Evolutionary conservation across 2,113 vertebrate species (phyloP), one percentile per base, ranked within the genome.

Genomic region (Illadopsis cleaveri): DNA sequence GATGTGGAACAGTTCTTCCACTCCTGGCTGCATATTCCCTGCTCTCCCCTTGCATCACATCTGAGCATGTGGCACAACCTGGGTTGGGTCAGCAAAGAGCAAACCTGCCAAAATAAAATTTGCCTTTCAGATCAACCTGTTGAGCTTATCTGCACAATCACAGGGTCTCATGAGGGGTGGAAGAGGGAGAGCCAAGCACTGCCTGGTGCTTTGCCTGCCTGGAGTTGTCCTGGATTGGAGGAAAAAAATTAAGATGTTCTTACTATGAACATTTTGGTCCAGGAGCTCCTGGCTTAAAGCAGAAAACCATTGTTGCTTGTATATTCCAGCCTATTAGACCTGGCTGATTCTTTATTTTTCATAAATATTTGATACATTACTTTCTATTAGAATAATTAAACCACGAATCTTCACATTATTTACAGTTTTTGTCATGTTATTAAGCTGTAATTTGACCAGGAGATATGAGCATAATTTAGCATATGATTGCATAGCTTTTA

Each of bases 351-450:
- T 86, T 93, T 92, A 28, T 70, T 76, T 86, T 78, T 68, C 6
- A 11, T 77, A 51, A 91, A 82, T 68, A 92, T 86, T 82, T 84
- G 42, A 62, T 91, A 76, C 89, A 84, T 71, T 54, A 33, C 45
- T 89, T 92, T 73, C 40, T 96, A 89, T 80, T 94, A 86, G 87
- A 94, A 90, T 77, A 90, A 88, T 86, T 94, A 97, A 96, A 64
- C 76, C 9, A 30, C 33, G 72, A 58, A 85, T 90, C 38, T 93
- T 72, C 28, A 35, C 4, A 1, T 91, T 95, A 95, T 93, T 98
- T 96, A 83, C 51, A 70, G 8, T 60, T 95, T 94, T 92, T 96
- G 77, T 93, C 87, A 72, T 89, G 94, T 94, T 94, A 61, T 86
- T 87, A 94, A 69, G 64, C 35, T 88, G 47, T 94, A 88, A 89